Base-by-base conservation (phyloP, 2,797 vertebrate species). In the Atherinosoma microstoma region DNA sequence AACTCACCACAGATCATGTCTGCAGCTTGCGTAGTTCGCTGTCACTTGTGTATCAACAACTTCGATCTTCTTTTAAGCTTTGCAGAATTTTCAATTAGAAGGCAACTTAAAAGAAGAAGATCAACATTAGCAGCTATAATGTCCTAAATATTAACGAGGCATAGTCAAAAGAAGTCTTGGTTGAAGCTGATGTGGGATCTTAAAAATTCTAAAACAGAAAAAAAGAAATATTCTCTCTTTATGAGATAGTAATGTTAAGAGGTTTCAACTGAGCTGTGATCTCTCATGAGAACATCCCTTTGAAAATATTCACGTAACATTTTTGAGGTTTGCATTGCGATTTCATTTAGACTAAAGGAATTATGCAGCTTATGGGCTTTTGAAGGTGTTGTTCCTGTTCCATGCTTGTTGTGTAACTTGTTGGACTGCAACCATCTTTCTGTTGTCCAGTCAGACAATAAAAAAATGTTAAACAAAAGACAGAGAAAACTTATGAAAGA, bases 381-480 rank as follows among this genome's bases (percentile, higher is more conserved):
- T 47, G 76, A 82, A 77, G 62, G 40, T 63, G 60, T 63, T 64
- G 65, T 65, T 75, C 32, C 11, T 58, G 56, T 49, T 70, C 53
- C 16, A 4, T 36, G 10, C 59, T 47, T 77, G 69, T 81, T 75
- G 49, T 56, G 64, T 51, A 79, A 80, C 58, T 42, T 66, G 73
- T 63, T 69, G 3, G 57, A 54, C 59, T 18, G 69, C 66, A 76
- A 73, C 61, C 30, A 47, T 49, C 20, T 24, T 29, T 58, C 73
- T 68, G 67, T 70, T 64, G 49, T 57, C 64, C 49, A 67, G 63
- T 70, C 34, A 32, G 30, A 53, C 45, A 53, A 77, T 20, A n/a
- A 84, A 80, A 62, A 71, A 76, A 29, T 22, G 47, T 72, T 62
- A 70, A 70, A 56, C 70, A 73, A 80, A 76, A 67, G 30, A 66